These are phyloP conservation scores for Drosophila ogumai DNA, from an alignment of 1,140 invertebrate species.

Conservation along the genomic window DNA sequence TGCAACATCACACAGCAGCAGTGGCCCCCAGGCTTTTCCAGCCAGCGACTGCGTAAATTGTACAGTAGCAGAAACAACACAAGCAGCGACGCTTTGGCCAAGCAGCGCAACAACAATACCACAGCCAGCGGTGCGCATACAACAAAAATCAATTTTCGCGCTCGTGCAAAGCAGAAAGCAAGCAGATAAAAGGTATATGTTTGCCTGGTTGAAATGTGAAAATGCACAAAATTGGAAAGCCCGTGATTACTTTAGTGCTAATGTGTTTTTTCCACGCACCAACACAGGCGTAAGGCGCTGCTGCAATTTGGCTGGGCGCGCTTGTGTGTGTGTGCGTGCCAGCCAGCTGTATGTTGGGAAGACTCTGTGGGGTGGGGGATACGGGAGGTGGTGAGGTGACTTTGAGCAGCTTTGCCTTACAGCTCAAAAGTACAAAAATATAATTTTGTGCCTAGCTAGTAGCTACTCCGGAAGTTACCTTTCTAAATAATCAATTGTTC, in stretches of 20 bases:
- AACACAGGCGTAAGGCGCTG: conserved; percentile 28
- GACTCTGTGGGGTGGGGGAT: too few species aligned
- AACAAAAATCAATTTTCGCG: conserved; percentile 74
- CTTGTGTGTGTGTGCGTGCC: conserved; percentile 14
- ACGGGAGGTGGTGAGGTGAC: conserved; percentile 9
- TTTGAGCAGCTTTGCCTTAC: conserved; percentile 18
- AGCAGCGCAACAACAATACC: conserved; percentile 49
- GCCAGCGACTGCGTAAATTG: conserved; percentile 5
- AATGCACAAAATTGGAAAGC: conserved; percentile 25
- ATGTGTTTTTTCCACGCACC: conserved; percentile 32
- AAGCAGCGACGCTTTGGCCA: conserved; percentile 38
- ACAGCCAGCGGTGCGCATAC: conserved; percentile 49
- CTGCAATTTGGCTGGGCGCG: conserved; percentile 46
- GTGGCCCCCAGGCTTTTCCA: conserved; percentile 2
- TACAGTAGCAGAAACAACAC: conserved; percentile 19
- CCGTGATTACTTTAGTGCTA: conserved; percentile 3
- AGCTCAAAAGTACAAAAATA: conserved; percentile 16
- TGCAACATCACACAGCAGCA: not conserved
- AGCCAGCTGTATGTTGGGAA: conserved; percentile 35
- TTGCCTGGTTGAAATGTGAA: conserved; percentile 8
- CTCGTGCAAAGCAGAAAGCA: conserved; percentile 36
- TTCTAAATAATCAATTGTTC: conserved; percentile 1
- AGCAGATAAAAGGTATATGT: conserved; percentile 60
- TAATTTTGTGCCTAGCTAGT: not conserved
- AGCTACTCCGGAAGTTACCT: not conserved